These are phyloP conservation scores for Drosophila lini DNA, from an alignment of 1,140 invertebrate species.

Conservation along the genomic window DNA sequence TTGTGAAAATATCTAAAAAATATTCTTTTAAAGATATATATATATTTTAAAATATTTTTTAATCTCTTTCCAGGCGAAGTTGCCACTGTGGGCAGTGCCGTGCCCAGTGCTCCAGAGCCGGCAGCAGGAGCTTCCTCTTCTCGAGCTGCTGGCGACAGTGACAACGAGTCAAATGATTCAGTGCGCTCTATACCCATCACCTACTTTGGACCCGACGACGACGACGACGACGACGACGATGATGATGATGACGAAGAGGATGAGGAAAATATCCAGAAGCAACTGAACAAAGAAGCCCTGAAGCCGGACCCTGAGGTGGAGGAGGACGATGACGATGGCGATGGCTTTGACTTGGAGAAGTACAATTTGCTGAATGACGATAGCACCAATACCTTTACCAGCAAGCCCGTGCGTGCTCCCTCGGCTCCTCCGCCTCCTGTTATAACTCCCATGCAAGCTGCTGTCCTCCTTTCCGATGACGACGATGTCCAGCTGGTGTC, in stretches of 20 bases:
- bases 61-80: slow-evolving; percentile 28
- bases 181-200: slow-evolving; percentile 84
- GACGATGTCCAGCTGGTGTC: slow-evolving; percentile 74
- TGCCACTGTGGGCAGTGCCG: neutral
- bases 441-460: neutral
- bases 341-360: slow-evolving; percentile 63
- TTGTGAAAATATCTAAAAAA: too few relatives aligned
- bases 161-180: slow-evolving; percentile 66
- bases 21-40: neutral
- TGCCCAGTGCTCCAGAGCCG: slow-evolving; percentile 7
- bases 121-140: slow-evolving; percentile 3
- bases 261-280: slow-evolving; percentile 2
- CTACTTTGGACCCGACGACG: slow-evolving; percentile 79
- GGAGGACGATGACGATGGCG: slow-evolving; percentile 49
- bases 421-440: neutral
- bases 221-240: slow-evolving; percentile 53
- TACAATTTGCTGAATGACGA: slow-evolving; percentile 75
- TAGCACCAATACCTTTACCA: slow-evolving; percentile 70
- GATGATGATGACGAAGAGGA: slow-evolving; percentile 47
- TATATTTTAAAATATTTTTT: fast-evolving
- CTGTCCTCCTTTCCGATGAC: slow-evolving; percentile 74
- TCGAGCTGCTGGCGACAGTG: slow-evolving; percentile 7
- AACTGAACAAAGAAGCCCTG: neutral
- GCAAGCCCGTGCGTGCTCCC: slow-evolving; percentile 30
- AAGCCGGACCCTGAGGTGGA: neutral